Evolutionary conservation across 2,797 vertebrate species (phyloP), one percentile per base, ranked within the genome.

Genomic region (Sylvia borin): DNA sequence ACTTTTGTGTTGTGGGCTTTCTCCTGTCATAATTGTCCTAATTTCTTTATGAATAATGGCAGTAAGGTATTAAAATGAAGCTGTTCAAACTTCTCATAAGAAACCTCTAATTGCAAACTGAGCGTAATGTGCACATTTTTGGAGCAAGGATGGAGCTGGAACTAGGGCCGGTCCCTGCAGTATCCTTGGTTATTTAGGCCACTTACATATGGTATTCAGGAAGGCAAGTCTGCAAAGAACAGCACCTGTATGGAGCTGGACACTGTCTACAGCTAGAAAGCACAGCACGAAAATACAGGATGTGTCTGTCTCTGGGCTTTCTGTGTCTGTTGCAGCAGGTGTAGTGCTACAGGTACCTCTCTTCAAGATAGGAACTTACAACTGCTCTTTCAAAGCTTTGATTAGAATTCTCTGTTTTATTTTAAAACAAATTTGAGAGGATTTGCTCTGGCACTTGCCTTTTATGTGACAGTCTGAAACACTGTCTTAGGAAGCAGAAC

Each of bases 141-240:
- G 53, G 62, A 85, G 31, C 0, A 0, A 34, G 27, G 50, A 67
- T 27, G 48, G 32, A 73, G 9, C 2, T 51, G 38, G 29, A 74
- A 51, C 29, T 65, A 62, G 67, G 20, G 47, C 26, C 81, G 32
- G 15, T 50, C 29, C 36, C 26, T 26, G 43, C 38, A 70, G 21
- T 29, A 38, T 54, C 31, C 51, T 66, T 93, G 27, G 11, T n/a
- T 91, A 16, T 81, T 65, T 5, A 1, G 50, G 45, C 17, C 60
- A 13, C 40, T 80, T 58, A 40, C 0, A 0, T 2, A 1, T 29
- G 29, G 16, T 38, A 13, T 40, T 72, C 71, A 73, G 81, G 58
- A 57, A 36, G 16, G 31, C 7, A 82, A 77, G 9, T 36, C 51
- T 70, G 38, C 27, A 13, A 85, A 80, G 53, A 81, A 7, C 19